Conservation (phyloP, 1,140 invertebrate genomes). For the Harpegnathos saltator region DNA sequence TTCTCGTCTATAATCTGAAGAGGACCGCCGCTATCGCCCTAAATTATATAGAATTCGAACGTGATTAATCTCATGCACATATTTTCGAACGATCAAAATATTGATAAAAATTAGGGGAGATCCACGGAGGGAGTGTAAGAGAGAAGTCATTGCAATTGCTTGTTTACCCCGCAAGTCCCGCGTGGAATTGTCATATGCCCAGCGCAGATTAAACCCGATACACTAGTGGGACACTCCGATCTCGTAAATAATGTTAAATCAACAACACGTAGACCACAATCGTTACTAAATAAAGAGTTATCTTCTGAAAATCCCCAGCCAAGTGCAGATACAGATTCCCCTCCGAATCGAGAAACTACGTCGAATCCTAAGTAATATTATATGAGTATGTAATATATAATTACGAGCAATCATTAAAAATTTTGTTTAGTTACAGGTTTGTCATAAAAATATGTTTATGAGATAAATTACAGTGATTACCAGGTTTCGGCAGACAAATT, state of each 20-base stretch:
- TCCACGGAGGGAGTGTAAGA: too few relatives aligned
- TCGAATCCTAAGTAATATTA: background rate
- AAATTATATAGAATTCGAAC: background rate
- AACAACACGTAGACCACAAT: conserved; percentile 23
- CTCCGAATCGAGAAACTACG: background rate
- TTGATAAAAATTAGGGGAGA: background rate
- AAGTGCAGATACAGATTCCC: conserved; percentile 21
- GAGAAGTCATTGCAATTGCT: background rate
- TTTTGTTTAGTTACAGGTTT: conserved; percentile 9
- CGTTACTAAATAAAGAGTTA: conserved; percentile 5
- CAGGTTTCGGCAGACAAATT: conserved; percentile 86
- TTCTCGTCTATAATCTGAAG: conserved; percentile 18
- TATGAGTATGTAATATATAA: too few relatives aligned
- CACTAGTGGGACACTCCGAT: conserved; percentile 2
- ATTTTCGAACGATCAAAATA: background rate
- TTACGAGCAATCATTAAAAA: background rate
- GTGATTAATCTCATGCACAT: too few relatives aligned
- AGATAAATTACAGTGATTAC: conserved; percentile 72
- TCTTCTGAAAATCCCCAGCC: conserved; percentile 39
- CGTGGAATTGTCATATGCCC: conserved; percentile 20
- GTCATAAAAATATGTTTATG: background rate
- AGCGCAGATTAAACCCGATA: conserved; percentile 23
- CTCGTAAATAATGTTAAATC: conserved; percentile 30
- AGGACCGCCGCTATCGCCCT: conserved; percentile 39
- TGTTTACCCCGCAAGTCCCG: conserved; percentile 35